Percentiles rank a stretch among this genome's conserved stretches.
Evolutionary conservation across 1,140 invertebrate species (phyloP).

Genomic region (Megalonaias nervosa): DNA sequence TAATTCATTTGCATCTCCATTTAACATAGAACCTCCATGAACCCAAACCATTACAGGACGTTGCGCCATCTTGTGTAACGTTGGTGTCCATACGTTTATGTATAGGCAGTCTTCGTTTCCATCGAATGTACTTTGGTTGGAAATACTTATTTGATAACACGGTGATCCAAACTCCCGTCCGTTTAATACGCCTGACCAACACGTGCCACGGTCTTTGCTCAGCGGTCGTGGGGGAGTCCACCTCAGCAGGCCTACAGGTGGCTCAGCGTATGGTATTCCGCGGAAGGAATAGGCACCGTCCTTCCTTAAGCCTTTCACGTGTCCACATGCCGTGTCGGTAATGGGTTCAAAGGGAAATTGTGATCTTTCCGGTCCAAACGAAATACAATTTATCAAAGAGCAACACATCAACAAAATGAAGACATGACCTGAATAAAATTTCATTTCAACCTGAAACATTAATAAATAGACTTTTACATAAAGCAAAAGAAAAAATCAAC

Average conservation of each 20-base stretch:
- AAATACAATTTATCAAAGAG: too few relatives aligned
- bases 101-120: slow-evolving; percentile 61
- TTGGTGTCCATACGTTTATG: slow-evolving; percentile 60
- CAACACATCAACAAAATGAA: too few relatives aligned
- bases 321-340: slow-evolving; percentile 15
- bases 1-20: slow-evolving; percentile 9
- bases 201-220: background rate
- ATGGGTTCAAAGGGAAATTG: background rate
- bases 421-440: too few relatives aligned
- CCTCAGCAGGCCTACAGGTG: slow-evolving; percentile 8
- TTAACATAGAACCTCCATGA: slow-evolving; percentile 45
- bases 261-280: slow-evolving; percentile 12
- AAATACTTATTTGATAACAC: slow-evolving; percentile 14
- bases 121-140: background rate
- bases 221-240: slow-evolving; percentile 21
- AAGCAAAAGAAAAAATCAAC: too few relatives aligned
- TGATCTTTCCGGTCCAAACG: too few relatives aligned
- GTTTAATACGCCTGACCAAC: slow-evolving; percentile 12
- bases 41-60: slow-evolving; percentile 55
- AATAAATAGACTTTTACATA: too few relatives aligned
- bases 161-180: slow-evolving; percentile 1
- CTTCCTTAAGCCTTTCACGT: slow-evolving; percentile 3
- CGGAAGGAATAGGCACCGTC: slow-evolving; percentile 13
- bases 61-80: slow-evolving; percentile 25
- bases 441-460: too few relatives aligned